A percentile compares a stretch with the other conserved stretches of the same genome.
These are phyloP conservation scores for Malurus leucopterus DNA, from an alignment of 2,797 vertebrate species.

Conservation along the genomic window DNA sequence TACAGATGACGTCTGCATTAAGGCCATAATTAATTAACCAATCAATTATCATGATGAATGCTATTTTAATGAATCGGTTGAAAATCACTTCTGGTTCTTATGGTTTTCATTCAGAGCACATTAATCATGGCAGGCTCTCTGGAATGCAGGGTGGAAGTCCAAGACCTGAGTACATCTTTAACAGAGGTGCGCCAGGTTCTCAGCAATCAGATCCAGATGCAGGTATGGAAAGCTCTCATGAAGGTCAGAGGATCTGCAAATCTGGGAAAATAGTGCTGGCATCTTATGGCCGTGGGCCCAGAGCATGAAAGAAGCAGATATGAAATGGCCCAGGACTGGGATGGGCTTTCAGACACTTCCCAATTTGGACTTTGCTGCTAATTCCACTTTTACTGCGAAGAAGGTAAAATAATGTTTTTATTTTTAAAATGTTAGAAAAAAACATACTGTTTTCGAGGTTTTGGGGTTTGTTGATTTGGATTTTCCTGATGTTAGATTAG, in stretches of 20 bases:
- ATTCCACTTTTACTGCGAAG: background rate
- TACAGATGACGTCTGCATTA: constrained; percentile 45
- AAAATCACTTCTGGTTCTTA: constrained; percentile 71
- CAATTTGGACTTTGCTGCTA: background rate
- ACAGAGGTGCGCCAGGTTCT: constrained; percentile 3
- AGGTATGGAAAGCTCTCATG: background rate
- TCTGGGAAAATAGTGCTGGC: background rate
- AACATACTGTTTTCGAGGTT: background rate
- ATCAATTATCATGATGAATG: constrained; percentile 75
- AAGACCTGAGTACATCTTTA: background rate
- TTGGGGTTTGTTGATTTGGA: background rate
- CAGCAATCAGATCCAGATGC: constrained; percentile 14
- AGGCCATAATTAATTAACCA: constrained; percentile 72
- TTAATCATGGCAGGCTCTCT: constrained; percentile 66
- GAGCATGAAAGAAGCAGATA: background rate
- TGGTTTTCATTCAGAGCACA: constrained; percentile 64
- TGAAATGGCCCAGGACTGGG: background rate
- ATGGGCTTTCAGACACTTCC: background rate
- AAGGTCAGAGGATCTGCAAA: background rate
- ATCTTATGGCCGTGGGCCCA: background rate
- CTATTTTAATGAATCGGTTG: constrained; percentile 70
- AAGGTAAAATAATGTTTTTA: background rate
- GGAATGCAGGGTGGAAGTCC: constrained; percentile 51
- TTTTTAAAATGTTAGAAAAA: background rate
- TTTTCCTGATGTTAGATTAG: background rate